phyloP scores from a whole-genome alignment of 2,797 vertebrate genomes.

The Labeo calbasu region DNA sequence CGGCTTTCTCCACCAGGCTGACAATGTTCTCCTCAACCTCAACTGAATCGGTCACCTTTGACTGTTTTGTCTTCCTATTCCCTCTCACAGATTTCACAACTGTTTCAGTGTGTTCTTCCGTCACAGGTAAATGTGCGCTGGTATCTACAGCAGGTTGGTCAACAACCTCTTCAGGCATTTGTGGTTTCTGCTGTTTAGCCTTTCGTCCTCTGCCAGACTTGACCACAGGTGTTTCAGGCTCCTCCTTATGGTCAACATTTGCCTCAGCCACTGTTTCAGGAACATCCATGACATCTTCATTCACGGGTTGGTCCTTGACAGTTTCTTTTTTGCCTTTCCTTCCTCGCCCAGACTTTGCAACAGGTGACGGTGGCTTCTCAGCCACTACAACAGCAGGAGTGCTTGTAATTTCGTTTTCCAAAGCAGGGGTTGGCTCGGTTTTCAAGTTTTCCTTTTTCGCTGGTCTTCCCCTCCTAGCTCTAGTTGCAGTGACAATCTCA shows the following conservation, averaged over 20 bases:
- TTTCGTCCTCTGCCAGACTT: conserved; percentile 40
- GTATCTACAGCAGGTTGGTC: conserved; percentile 31
- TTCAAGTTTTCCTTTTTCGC: conserved; percentile 4
- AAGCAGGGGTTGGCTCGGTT: background rate
- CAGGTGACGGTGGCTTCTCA: conserved; percentile 35
- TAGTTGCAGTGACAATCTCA: conserved; percentile 11
- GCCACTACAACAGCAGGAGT: background rate
- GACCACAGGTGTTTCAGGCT: conserved; percentile 16
- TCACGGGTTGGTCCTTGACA: background rate
- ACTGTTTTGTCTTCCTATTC: conserved; percentile 60
- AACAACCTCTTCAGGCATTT: conserved; percentile 37
- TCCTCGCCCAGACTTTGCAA: conserved; percentile 57
- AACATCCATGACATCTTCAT: background rate
- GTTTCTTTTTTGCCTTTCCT: conserved; percentile 52
- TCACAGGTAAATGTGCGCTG: conserved; percentile 4
- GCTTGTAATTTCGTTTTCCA: background rate
- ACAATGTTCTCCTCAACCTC: conserved; percentile 15
- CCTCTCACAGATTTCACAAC: conserved; percentile 56
- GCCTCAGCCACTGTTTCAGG: background rate
- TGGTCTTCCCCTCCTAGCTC: conserved; percentile 29
- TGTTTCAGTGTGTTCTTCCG: background rate
- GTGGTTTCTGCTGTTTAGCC: conserved; percentile 24
- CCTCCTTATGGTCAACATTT: background rate
- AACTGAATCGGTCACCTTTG: conserved; percentile 20
- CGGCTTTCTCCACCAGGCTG: background rate